Base-by-base conservation (phyloP, 1,140 invertebrate species). In the Protaetia brevitarsis region DNA sequence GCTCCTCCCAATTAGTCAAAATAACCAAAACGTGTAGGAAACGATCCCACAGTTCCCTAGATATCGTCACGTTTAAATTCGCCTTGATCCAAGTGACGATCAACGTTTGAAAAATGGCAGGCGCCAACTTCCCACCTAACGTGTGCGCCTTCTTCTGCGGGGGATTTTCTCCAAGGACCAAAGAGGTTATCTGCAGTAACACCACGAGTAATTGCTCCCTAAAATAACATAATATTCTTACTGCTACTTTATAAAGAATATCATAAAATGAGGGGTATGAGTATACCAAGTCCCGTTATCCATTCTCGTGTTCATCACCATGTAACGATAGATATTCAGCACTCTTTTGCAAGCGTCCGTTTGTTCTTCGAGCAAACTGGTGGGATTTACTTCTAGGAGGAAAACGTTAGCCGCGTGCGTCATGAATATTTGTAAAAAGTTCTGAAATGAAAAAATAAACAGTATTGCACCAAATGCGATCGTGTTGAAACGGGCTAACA, bases 1-100 rank as follows among this genome's bases (percentile, higher is more conserved):
- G 82, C 78, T 98, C 95, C 76, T 97, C 93, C 90, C 95, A 98
- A 68, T 91, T 90, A 1, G 95, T 97, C 0, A 98, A 82, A 7
- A 91, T 89, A 0, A 92, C 91, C 2, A 98, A 81, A 23, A 97
- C 90, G 66, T 87, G 84, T 69, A 97, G 85, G 79, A 98, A 96
- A 75, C 94, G 90, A 80, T 98, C 94, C 97, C 97, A 99, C 3
- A 99, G 80, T 72, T 94, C 89, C 6, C 88, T 61, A 96, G 93
- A 71, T 28, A 78, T 78, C 2, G 91, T 86, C 2, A 98, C 95
- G 81, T 97, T 97, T 65, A 98, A 84, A 81, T 98, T 97, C 0
- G 96, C 96, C 77, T 97, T 96, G 68, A 98, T 98, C 95, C 96
- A 98, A 0, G 95, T 97, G 36, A 98, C 96, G 69, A 98, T 97